Percentiles rank a stretch among this genome's conserved stretches.
Evolutionary conservation across 2,113 vertebrate species (phyloP).

Genomic region (Colistium nudipinnis): DNA sequence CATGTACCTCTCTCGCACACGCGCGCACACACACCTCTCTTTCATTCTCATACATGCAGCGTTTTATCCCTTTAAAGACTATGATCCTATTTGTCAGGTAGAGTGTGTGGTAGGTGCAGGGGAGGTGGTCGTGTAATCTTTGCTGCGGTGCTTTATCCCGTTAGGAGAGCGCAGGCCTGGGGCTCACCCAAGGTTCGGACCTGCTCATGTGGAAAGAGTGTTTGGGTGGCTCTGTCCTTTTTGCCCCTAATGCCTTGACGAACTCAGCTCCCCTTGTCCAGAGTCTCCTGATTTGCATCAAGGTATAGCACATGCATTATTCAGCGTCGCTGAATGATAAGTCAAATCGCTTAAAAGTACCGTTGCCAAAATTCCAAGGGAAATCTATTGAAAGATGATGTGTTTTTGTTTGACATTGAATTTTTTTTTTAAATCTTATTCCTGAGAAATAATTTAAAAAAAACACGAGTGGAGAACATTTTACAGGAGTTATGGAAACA

Average conservation of each 20-base stretch:
- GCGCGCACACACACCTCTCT: constrained; percentile 31
- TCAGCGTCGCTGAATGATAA: constrained; percentile 25
- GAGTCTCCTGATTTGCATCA: constrained; percentile 38
- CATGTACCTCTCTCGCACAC: constrained; percentile 24
- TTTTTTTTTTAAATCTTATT: not conserved
- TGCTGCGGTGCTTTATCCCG: constrained; percentile 78
- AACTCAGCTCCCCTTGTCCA: constrained; percentile 42
- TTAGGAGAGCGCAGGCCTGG: constrained; percentile 67
- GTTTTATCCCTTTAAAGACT: constrained; percentile 78
- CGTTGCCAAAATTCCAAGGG: not conserved
- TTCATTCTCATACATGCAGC: constrained; percentile 68
- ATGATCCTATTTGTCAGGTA: constrained; percentile 83
- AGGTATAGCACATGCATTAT: constrained; percentile 45
- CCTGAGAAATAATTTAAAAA: not conserved
- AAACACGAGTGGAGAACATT: not conserved
- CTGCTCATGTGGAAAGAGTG: constrained; percentile 79
- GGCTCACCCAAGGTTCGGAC: constrained; percentile 66
- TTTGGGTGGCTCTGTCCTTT: constrained; percentile 71
- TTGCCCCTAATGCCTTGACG: constrained; percentile 71
- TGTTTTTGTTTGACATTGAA: not conserved
- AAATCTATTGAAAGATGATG: not conserved
- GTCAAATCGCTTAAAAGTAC: constrained; percentile 9
- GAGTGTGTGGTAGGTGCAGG: constrained; percentile 75
- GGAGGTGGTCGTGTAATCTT: constrained; percentile 79
- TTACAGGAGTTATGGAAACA: constrained; percentile 10